Percentiles rank a stretch among this genome's conserved stretches.
Evolutionary conservation across 2,888 invertebrate species (phyloP).

Genomic region (Drosophila buzzatii): DNA sequence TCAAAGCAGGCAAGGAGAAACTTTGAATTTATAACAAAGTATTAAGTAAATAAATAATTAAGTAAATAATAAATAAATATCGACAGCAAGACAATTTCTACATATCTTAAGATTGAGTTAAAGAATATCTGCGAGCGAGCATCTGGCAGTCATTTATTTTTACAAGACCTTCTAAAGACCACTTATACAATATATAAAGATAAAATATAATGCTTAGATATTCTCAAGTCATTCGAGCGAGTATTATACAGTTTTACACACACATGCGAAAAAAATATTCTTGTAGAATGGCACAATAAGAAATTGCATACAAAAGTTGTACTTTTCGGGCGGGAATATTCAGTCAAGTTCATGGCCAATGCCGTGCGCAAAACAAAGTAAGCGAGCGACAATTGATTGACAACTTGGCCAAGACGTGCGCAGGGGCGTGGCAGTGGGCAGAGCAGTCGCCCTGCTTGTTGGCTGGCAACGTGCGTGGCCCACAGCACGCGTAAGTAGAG

Average conservation of each 20-base stretch:
- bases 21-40: background rate
- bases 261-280: background rate
- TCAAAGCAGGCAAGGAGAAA: background rate
- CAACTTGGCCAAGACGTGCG: constrained; percentile 65
- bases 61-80: too few relatives aligned
- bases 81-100: too few relatives aligned
- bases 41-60: background rate
- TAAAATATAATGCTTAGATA: background rate
- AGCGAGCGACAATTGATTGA: constrained; percentile 71
- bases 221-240: background rate
- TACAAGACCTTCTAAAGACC: background rate
- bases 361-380: constrained; percentile 49
- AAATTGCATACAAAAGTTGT: constrained; percentile 16
- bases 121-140: background rate
- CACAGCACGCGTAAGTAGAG: constrained; percentile 50
- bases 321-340: constrained; percentile 19
- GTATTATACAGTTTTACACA: background rate
- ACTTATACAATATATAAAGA: background rate
- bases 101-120: background rate
- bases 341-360: constrained; percentile 65
- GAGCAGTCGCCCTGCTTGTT: background rate
- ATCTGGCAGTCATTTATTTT: background rate
- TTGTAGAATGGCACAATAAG: background rate
- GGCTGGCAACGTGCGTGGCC: constrained; percentile 37
- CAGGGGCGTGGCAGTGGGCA: constrained; percentile 4